Base-by-base conservation (phyloP, 37 sponge, comb jelly and placozoan genomes). In the Crambe crambe region DNA sequence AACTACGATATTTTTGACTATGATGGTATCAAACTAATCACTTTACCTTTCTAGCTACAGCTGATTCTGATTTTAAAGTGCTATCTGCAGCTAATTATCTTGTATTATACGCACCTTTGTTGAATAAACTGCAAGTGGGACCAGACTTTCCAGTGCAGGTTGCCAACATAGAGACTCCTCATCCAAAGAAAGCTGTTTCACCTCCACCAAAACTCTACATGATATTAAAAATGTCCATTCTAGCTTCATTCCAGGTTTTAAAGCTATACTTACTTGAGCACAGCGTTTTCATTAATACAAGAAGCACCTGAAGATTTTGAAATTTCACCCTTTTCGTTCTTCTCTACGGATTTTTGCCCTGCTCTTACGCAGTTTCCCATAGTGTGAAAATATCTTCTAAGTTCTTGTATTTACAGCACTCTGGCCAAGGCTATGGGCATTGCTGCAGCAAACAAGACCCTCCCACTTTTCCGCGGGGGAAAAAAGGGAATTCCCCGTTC, bases 121-220 rank as follows among this genome's bases (percentile, higher is more conserved):
- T 42, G 68, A 74, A 10, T 22, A 47, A 1, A 79, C 67, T 30
- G 58, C 36, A 23, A 86, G 39, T n/a, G 58, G 87, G 31, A 80
- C 75, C 10, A 74, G 43, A 39, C 74, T 56, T 37, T 62, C 32
- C 20, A 72, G 57, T 27, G 62, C 32, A 47, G 68, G 59, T 26
- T 54, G 23, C 80, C 80, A 80, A 6, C 39, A 12, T 69, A 69
- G 58, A 22, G 56, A 58, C 6, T 37, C 70, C 22, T 83, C 74
- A 63, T 62, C 67, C 2, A 35, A 74, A 22, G 67, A 57, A 25
- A 81, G 73, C 0, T 35, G 35, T 23, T 69, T 56, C 58, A 80
- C 71, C 27, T 80, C 71, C 3, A 42, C 83, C 26, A 51, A 23
- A 25, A 75, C 25, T 40, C 68, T 74, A 37, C 29, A 72, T 34